Base-by-base conservation (phyloP, 92 coral and sea anemone genomes). In the Phymanthus crucifer region DNA sequence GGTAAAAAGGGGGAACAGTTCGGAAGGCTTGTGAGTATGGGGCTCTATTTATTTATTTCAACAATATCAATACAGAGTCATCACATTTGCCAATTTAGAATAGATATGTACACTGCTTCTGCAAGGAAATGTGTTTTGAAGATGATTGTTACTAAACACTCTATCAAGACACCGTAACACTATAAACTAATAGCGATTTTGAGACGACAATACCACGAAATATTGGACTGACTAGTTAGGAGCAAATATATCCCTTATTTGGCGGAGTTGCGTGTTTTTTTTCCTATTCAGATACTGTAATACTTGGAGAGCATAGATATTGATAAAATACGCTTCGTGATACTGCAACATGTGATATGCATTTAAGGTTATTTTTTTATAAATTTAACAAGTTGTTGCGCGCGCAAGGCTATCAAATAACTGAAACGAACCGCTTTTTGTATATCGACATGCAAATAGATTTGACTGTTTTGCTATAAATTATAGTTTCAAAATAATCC, bases 151-250 rank as follows among this genome's bases (percentile, higher is more conserved):
- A 26, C 26, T 61, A 61, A 21, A 61, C 68, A 61, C 68, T 61
- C 68, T 27, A 61, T 61, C 68, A 61, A 61, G 68, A 61, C 68
- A 61, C 68, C 68, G n/a, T 61, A 61, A 61, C 0, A 61, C 68
- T 61, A 45, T 45, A 45, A 45, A 45, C 50, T 45, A 45, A 45
- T 45, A 0, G 50, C 50, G 3, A 45, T 45, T 45, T 45, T 45
- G 50, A 45, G 50, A 45, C 50, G 50, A 45, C 50, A 45, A 1
- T 1, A 45, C 50, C 50, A 45, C 50, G 50, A 45, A 45, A 45
- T 45, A 45, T 45, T 45, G 50, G 5, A n/a, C n/a, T 17, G 50
- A 45, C 50, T 1, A 45, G 50, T 45, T 45, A 17, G 50, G 50
- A 45, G 3, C 50, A 45, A 45, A 45, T 45, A 45, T 45, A 45